Conservation (phyloP, 2,113 vertebrate species). For the Astatotilapia flaviijosephi region DNA sequence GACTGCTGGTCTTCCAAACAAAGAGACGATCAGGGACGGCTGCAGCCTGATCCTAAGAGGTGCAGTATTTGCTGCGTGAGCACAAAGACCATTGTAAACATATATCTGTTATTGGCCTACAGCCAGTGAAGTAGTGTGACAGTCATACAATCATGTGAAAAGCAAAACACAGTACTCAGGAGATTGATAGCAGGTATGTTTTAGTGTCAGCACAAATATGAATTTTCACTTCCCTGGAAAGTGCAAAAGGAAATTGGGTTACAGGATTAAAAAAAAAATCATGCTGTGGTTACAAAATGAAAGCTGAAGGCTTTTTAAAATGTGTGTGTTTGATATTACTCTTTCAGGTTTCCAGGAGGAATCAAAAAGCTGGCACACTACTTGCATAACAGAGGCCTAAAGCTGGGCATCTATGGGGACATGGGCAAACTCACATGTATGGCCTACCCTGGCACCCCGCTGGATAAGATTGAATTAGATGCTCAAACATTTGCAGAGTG, state of each 20-base stretch:
- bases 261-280: not conserved
- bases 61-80: not conserved
- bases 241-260: not conserved
- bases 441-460: conserved; percentile 83
- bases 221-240: not conserved
- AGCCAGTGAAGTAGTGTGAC: conserved; percentile 9
- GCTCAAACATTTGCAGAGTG: conserved; percentile 86
- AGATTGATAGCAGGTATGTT: not conserved
- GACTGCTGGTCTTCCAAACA: conserved; percentile 88
- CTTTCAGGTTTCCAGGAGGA: conserved; percentile 80
- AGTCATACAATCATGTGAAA: not conserved
- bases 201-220: not conserved
- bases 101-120: not conserved
- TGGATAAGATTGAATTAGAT: conserved; percentile 76
- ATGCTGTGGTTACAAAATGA: not conserved
- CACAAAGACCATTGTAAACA: not conserved
- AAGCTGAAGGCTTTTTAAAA: not conserved
- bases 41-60: conserved; percentile 81
- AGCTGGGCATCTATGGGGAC: conserved; percentile 90
- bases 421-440: conserved; percentile 83
- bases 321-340: not conserved
- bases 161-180: not conserved
- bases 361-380: conserved; percentile 83
- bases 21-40: conserved; percentile 69
- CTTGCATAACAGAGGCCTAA: conserved; percentile 82